Conservation (phyloP, 2,113 vertebrate species). For the Phaethornis superciliosus region DNA sequence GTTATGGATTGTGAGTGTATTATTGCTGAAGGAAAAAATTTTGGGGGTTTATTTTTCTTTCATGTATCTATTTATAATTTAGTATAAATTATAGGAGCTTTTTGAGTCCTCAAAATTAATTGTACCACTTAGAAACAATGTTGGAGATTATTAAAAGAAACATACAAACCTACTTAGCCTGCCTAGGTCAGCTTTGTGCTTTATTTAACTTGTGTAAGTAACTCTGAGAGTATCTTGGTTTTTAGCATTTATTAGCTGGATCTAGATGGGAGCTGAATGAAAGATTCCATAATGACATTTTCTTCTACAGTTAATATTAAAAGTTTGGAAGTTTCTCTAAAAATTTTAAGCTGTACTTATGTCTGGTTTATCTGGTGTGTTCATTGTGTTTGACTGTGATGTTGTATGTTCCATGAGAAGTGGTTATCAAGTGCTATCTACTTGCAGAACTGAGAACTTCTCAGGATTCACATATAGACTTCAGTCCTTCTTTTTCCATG, state of each 20-base stretch:
- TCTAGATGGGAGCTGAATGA: not conserved
- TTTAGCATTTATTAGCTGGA: not conserved
- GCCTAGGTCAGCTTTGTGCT: not conserved
- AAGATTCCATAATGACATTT: not conserved
- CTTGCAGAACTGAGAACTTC: not conserved
- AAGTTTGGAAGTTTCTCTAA: not conserved
- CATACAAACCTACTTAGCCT: not conserved
- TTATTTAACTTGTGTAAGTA: not conserved
- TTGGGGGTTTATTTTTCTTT: not conserved
- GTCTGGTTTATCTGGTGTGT: not conserved
- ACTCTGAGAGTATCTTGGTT: not conserved
- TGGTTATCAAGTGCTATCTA: not conserved
- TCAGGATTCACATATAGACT: not conserved
- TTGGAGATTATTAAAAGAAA: constrained; percentile 6
- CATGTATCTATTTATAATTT: constrained; percentile 10
- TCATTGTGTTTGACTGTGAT: not conserved
- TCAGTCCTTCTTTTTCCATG: not conserved
- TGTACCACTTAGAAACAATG: not conserved
- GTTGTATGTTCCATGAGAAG: not conserved
- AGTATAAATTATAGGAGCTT: constrained; percentile 5
- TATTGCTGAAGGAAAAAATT: constrained; percentile 31
- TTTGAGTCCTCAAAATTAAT: constrained; percentile 23
- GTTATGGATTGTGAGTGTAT: constrained; percentile 43
- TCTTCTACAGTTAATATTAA: not conserved
- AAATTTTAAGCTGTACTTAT: not conserved